Conservation (phyloP, 2,888 invertebrate genomes). For the Campaea margaritaria region DNA sequence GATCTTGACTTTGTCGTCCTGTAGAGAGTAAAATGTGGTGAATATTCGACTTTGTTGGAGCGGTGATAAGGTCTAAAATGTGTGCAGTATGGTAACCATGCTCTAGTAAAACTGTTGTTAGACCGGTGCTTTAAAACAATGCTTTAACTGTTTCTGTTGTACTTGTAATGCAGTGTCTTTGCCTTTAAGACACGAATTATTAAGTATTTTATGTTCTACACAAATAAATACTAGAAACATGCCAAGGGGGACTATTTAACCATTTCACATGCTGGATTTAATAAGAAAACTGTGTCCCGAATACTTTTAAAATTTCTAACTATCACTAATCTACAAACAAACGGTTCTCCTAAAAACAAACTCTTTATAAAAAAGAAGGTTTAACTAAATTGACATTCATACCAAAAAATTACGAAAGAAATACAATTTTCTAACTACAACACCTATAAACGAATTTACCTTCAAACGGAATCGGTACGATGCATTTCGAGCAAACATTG, state of each 20-base stretch:
- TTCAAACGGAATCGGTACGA: not conserved
- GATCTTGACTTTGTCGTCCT: conserved; percentile 74
- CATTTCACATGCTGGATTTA: conserved; percentile 19
- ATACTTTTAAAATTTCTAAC: conserved; percentile 5
- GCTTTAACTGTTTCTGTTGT: conserved; percentile 15
- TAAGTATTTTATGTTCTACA: not conserved
- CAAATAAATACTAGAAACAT: conserved; percentile 12
- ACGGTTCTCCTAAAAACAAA: not conserved
- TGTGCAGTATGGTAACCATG: conserved; percentile 35
- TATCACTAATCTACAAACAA: conserved; percentile 7
- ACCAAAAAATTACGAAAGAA: not conserved
- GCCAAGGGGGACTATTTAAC: conserved; percentile 7
- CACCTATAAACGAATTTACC: not conserved
- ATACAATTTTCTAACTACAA: conserved; percentile 21
- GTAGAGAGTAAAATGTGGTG: conserved; percentile 49
- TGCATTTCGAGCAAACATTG: conserved; percentile 10
- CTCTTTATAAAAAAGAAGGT: not conserved
- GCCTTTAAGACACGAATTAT: not conserved
- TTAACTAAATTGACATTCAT: not conserved
- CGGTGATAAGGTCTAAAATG: conserved; percentile 10
- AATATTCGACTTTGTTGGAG: conserved; percentile 23
- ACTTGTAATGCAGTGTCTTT: conserved; percentile 16
- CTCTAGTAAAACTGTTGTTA: conserved; percentile 31
- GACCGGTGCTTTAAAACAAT: conserved; percentile 25
- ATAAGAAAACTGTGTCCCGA: conserved; percentile 4